Conservation (phyloP, 2,888 invertebrate genomes). For the Ormyrus thymus region DNA sequence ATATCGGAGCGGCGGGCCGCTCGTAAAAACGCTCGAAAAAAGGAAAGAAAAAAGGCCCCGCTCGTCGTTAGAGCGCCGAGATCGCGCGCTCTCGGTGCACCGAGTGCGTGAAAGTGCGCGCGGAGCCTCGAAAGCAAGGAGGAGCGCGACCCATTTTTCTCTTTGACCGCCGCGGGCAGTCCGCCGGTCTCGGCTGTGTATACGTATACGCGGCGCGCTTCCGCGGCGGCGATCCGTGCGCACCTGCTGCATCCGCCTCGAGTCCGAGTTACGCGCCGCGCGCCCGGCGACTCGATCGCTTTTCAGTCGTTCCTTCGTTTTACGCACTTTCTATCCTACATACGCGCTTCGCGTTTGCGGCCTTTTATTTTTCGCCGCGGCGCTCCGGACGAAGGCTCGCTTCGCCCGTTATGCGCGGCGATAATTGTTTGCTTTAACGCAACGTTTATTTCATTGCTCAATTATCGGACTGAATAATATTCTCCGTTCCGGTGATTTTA, state of each 20-base stretch:
- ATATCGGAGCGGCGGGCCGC: no score
- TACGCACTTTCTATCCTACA: background rate
- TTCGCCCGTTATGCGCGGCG: no score
- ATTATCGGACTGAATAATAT: no score
- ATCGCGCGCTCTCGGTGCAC: background rate
- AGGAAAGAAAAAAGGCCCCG: no score
- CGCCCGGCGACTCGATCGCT: conserved; percentile 1
- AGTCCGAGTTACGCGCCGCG: no score
- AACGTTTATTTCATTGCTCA: no score
- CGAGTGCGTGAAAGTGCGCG: conserved; percentile 33
- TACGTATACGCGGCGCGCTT: background rate
- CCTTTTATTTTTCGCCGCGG: background rate
- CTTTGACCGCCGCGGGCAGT: background rate
- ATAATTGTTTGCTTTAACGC: no score
- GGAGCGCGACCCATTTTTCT: conserved; percentile 33
- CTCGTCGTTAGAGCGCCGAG: background rate
- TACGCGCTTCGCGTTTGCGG: no score
- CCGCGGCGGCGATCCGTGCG: background rate
- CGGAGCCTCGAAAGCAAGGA: conserved; percentile 3
- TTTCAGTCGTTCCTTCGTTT: background rate
- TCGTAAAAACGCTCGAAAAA: no score
- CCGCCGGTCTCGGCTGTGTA: background rate
- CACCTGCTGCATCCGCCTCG: conserved; percentile 40
- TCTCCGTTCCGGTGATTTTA: no score
- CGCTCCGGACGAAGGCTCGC: no score